Evolutionary conservation across 2,888 invertebrate species (phyloP).

Genomic region (Tetheella fluctuosa): DNA sequence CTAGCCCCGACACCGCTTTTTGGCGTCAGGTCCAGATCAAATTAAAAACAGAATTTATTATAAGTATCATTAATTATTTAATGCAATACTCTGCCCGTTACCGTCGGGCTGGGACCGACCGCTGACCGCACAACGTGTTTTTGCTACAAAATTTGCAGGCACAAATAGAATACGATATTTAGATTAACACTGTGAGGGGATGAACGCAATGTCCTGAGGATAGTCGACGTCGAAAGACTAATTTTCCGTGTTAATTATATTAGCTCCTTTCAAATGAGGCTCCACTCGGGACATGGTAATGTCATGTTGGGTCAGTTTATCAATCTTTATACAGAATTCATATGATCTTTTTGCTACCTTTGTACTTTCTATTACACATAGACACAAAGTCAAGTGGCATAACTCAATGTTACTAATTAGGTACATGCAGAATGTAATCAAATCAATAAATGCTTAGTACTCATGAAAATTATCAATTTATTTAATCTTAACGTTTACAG

Average conservation of each 20-base stretch:
- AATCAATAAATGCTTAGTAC: too few relatives aligned
- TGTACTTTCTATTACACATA: neutral
- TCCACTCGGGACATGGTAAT: constrained; percentile 2
- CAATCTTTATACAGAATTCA: neutral
- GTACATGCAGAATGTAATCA: too few relatives aligned
- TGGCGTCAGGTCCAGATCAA: constrained; percentile 62
- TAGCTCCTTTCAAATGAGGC: constrained; percentile 24
- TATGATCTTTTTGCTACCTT: neutral
- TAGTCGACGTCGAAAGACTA: constrained; percentile 51
- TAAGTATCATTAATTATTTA: constrained; percentile 78
- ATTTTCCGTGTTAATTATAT: constrained; percentile 53
- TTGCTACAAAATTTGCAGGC: constrained; percentile 61
- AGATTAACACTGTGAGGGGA: constrained; percentile 66
- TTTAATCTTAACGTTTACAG: too few relatives aligned
- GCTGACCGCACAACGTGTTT: constrained; percentile 69
- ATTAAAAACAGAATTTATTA: constrained; percentile 82
- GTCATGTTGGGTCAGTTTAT: neutral
- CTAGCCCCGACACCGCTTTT: constrained; percentile 34
- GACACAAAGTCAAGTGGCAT: too few relatives aligned
- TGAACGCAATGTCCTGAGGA: constrained; percentile 39
- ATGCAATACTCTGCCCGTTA: constrained; percentile 59
- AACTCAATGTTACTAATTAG: too few relatives aligned
- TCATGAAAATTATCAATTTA: too few relatives aligned
- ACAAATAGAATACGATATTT: constrained; percentile 78
- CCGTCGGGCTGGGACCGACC: constrained; percentile 41